Evolutionary conservation across 23 tunicate genomes (phyloP).

Genomic region (Styela clava): DNA sequence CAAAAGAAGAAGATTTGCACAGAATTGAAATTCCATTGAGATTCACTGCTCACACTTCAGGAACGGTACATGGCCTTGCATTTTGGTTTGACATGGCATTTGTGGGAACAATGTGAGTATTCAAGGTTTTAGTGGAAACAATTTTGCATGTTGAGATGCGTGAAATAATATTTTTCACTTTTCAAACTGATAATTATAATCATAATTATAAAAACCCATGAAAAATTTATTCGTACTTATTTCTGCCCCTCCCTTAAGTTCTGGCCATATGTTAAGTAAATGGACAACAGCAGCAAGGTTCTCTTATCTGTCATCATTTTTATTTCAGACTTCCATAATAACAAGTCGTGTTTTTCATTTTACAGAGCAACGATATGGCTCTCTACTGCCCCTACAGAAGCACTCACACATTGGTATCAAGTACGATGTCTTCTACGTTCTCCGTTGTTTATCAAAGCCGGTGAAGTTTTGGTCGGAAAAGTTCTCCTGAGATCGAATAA

Average conservation of each 20-base stretch:
- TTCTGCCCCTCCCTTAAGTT: no score
- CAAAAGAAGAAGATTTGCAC: slow-evolving; percentile 92
- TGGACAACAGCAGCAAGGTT: no score
- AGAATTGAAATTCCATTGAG: slow-evolving; percentile 89
- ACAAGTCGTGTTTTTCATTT: no score
- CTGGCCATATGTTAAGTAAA: no score
- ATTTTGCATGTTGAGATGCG: neutral
- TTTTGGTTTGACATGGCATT: slow-evolving; percentile 99
- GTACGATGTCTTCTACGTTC: slow-evolving; percentile 94
- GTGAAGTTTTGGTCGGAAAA: slow-evolving; percentile 85
- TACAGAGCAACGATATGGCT: slow-evolving; percentile 79
- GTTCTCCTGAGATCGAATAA: slow-evolving; percentile 93
- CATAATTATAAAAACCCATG: no score
- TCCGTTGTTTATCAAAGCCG: slow-evolving; percentile 96
- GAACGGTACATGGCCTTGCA: slow-evolving; percentile 96
- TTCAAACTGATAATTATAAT: no score
- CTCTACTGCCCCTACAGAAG: slow-evolving; percentile 97
- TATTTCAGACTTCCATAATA: no score
- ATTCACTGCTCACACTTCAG: slow-evolving; percentile 88
- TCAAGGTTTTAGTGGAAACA: no score
- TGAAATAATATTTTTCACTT: neutral
- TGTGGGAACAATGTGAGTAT: slow-evolving; percentile 85
- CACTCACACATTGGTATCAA: slow-evolving; percentile 99
- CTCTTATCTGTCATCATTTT: no score
- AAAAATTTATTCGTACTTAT: no score